Evolutionary conservation across 2,797 vertebrate species (phyloP), one percentile per base, ranked within the genome.

Genomic region (Tauraco hartlaubi): DNA sequence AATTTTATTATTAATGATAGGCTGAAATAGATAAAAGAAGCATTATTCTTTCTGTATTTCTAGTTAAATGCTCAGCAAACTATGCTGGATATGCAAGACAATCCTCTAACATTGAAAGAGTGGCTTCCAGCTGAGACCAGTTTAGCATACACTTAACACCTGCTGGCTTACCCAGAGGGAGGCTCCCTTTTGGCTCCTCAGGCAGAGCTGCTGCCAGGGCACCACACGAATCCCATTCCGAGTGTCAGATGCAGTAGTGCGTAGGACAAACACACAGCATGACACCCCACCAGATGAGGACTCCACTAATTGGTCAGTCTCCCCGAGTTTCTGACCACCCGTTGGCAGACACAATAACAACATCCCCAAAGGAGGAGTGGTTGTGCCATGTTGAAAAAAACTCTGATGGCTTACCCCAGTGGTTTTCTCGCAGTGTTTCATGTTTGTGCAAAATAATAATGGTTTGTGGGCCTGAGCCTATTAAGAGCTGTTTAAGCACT

Each of bases 121-220:
- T 29, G 77, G 76, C 91, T 96, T 87, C 95, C 94, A 96, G 88
- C 96, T 69, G 96, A 83, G 93, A 31, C 62, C 68, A n/a, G 92
- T 18, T 92, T 33, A 92, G 91, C 89, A 26, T n/a, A 35, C 77
- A 51, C 80, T 92, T 21, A 63, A n/a, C 93, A 85, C 88, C 93
- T 95, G 92, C 95, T 78, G 91, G 74, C 56, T 77, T 51, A n/a
- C 67, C 66, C 55, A 5, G 69, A 19, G 83, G 78, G 75, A 90
- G 63, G 85, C 76, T 94, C 88, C 78, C 94, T 63, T 88, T 79
- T 84, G 95, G 87, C 85, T 90, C 25, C 83, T 67, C n/a, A 28
- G 80, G 55, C 64, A 84, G 71, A 76, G 61, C 90, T 64, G 72
- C 86, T 96, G 94, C 96, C 96, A 87, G 94, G 88, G 43, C 80